Evolutionary conservation across 53 echinoderm and acorn worm genomes (phyloP).

Genomic region (Apostichopus leukothele): DNA sequence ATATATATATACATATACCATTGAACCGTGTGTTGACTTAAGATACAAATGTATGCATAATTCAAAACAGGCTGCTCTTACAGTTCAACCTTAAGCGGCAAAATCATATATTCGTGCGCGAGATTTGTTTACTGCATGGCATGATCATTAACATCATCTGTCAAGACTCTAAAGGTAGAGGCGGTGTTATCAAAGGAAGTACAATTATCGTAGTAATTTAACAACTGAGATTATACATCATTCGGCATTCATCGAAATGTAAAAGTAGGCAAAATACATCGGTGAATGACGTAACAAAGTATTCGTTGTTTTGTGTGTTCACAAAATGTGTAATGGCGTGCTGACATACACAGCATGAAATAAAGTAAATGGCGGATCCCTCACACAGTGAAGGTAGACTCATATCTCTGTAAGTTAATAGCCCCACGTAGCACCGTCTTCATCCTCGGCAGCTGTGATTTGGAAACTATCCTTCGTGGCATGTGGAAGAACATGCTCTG

Average conservation of each 20-base stretch:
- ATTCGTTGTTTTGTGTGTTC: background rate
- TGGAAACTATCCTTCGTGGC: conserved; percentile 9
- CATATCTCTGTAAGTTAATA: background rate
- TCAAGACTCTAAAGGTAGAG: background rate
- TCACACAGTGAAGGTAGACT: background rate
- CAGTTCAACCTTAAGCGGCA: background rate
- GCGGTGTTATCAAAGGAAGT: background rate
- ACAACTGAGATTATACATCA: background rate
- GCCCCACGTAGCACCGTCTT: background rate
- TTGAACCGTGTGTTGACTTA: too few species aligned
- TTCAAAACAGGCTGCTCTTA: background rate
- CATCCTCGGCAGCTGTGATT: conserved; percentile 6
- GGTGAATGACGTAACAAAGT: too few species aligned
- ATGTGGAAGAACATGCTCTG: conserved; percentile 33
- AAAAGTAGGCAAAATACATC: background rate
- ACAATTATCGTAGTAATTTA: background rate
- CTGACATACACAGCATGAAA: background rate
- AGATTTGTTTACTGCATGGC: background rate
- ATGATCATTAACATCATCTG: background rate
- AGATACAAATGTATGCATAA: background rate
- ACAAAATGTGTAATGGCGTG: conserved; percentile 23
- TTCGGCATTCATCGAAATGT: background rate
- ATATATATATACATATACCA: too few species aligned
- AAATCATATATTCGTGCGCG: background rate
- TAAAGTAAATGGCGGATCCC: background rate